Evolutionary conservation across 1,140 invertebrate species (phyloP), one percentile per base, ranked within the genome.

Genomic region (Heliconius eleuchia): DNA sequence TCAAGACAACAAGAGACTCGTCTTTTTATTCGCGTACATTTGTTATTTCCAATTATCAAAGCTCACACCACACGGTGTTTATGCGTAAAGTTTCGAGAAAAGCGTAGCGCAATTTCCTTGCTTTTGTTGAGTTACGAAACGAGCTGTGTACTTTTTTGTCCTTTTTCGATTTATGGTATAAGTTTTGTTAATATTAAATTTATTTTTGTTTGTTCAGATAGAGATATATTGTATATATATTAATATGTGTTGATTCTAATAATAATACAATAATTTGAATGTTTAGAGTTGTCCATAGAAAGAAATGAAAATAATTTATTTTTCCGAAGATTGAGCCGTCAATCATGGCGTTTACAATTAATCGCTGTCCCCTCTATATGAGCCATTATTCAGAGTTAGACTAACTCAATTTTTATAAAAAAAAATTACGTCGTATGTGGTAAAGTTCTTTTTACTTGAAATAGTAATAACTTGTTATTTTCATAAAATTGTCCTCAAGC

Each of bases 11-110:
- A 66, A 11, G 57, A 60, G 23, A 23, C 0, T 66, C 27, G 27
- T 9, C 3, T 66, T 66, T 66, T 66, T 30, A 66, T 66, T 30
- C 23, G 23, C 60, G 1, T 16, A 66, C 4, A 30, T 30, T 66
- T 66, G 30, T 30, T 66, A 66, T 66, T 66, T 16, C 30, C 13
- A 16, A 66, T 30, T 66, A 66, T 66, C 27, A 66, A 66, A 27
- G 60, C 60, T 66, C 27, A 66, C 60, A 66, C 60, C 60, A 3
- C 11, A 16, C 60, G 60, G 60, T 81, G 80, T 82, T 84, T 84
- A 84, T 81, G 80, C 74, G 71, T 75, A 80, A 85, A 85, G 50
- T 83, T 85, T 73, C 13, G 30, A 66, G 73, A 30, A 76, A 78
- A 78, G 19, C 19, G 42, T 55, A 72, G 66, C 19, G 55, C 55